Conservation (phyloP, 2,797 vertebrate species). For the Acanthurus leucopareius region DNA sequence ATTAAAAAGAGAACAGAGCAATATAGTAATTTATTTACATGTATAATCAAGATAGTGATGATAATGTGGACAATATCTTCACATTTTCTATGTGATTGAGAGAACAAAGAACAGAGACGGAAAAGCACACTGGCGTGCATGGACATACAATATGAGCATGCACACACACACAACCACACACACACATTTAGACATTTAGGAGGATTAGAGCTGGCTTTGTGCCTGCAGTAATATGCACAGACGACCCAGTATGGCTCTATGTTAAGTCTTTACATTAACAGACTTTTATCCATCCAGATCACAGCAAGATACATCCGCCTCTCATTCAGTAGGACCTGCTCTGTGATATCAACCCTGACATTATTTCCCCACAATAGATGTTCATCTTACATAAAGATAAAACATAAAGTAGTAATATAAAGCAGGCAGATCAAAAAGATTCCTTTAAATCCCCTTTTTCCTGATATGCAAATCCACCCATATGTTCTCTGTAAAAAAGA, state of each 20-base stretch:
- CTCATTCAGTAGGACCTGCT: not conserved
- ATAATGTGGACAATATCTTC: too few relatives aligned
- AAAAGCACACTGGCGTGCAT: slow-evolving; percentile 12
- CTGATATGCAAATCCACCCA: not conserved
- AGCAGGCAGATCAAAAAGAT: not conserved
- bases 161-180: slow-evolving; percentile 9
- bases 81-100: slow-evolving; percentile 12
- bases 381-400: not conserved
- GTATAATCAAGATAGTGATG: too few relatives aligned
- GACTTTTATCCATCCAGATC: slow-evolving; percentile 30
- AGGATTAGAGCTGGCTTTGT: slow-evolving; percentile 54
- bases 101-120: not conserved
- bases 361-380: not conserved
- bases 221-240: slow-evolving; percentile 52
- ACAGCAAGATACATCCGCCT: slow-evolving; percentile 8
- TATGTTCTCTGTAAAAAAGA: not conserved
- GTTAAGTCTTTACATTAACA: slow-evolving; percentile 62
- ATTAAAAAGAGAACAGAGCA: too few relatives aligned
- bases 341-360: not conserved
- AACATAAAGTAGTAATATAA: not conserved
- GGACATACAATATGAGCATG: not conserved
- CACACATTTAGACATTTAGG: not conserved
- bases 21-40: too few relatives aligned
- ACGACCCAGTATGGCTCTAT: slow-evolving; percentile 50
- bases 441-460: not conserved